Evolutionary conservation across 2,888 invertebrate species (phyloP).

Genomic region (Aromia moschata): DNA sequence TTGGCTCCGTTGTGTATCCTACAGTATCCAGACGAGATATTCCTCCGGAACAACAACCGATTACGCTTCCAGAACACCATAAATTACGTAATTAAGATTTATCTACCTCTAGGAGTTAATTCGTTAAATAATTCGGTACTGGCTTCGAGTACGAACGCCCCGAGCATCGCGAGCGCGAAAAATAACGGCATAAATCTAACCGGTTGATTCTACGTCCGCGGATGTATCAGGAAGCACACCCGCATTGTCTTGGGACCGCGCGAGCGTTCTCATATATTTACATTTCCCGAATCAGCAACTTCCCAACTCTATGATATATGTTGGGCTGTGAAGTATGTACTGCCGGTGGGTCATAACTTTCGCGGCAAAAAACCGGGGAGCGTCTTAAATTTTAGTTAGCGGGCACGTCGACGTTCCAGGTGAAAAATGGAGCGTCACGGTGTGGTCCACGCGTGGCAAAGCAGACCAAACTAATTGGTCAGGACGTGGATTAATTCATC

Average conservation of each 20-base stretch:
- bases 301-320: slow-evolving; percentile 35
- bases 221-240: slow-evolving; percentile 34
- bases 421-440: slow-evolving; percentile 1
- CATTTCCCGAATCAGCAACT: slow-evolving; percentile 45
- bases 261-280: slow-evolving; percentile 46
- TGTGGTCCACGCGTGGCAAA: no score
- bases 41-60: neutral
- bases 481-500: no score
- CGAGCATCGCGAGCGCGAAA: slow-evolving; percentile 5
- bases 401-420: neutral
- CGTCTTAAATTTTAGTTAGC: slow-evolving; percentile 1
- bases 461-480: no score
- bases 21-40: neutral
- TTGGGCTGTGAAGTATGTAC: slow-evolving; percentile 14
- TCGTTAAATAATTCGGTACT: slow-evolving; percentile 17
- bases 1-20: neutral
- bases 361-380: no score
- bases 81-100: slow-evolving; percentile 22
- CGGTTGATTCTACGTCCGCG: slow-evolving; percentile 36
- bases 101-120: slow-evolving; percentile 8
- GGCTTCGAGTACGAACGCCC: slow-evolving; percentile 1
- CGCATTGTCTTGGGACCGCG: slow-evolving; percentile 43
- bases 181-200: slow-evolving; percentile 37
- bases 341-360: neutral
- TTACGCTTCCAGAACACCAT: neutral